A percentile compares a stretch with the other conserved stretches of the same genome.
Conservation (phyloP, 2,888 invertebrate species). For the Ophion ventricosus region DNA sequence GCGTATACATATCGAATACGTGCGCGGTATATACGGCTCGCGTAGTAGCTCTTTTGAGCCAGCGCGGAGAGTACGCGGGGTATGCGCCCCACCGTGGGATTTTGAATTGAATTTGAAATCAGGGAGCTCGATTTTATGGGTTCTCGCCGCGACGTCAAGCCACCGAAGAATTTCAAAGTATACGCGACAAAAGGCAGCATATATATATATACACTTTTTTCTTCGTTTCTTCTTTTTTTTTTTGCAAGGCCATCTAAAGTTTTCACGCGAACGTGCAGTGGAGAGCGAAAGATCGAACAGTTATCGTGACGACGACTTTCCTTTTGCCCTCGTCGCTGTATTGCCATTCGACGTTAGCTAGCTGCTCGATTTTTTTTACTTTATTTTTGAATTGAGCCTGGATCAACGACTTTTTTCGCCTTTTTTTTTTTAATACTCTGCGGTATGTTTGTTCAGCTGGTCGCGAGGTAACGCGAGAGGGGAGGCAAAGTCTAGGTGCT, state of each 20-base stretch:
- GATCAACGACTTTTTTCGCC: slow-evolving; percentile 3
- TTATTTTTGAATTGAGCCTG: neutral
- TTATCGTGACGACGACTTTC: neutral
- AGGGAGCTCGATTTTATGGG: slow-evolving; percentile 80
- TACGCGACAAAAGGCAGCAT: neutral
- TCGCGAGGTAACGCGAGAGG: neutral
- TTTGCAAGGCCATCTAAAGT: slow-evolving; percentile 1
- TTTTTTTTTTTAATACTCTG: neutral
- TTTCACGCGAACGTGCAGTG: slow-evolving; percentile 1
- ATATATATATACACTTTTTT: neutral
- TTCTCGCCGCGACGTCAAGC: slow-evolving; percentile 73
- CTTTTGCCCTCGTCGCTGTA: neutral
- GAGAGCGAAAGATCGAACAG: neutral
- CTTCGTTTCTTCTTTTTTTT: neutral
- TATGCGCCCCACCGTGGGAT: slow-evolving; percentile 70
- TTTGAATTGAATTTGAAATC: slow-evolving; percentile 82
- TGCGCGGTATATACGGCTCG: slow-evolving; percentile 22
- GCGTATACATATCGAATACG: slow-evolving; percentile 28
- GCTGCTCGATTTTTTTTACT: neutral
- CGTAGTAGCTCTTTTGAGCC: slow-evolving; percentile 39
- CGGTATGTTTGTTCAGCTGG: slow-evolving; percentile 23
- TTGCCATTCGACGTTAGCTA: neutral
- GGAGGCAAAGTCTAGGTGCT: neutral
- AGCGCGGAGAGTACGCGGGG: slow-evolving; percentile 28
- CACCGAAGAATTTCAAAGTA: slow-evolving; percentile 46